Percentiles rank a stretch among this genome's conserved stretches.
Conservation (phyloP, 2,888 invertebrate genomes). For the Tetrapedia diversipes region DNA sequence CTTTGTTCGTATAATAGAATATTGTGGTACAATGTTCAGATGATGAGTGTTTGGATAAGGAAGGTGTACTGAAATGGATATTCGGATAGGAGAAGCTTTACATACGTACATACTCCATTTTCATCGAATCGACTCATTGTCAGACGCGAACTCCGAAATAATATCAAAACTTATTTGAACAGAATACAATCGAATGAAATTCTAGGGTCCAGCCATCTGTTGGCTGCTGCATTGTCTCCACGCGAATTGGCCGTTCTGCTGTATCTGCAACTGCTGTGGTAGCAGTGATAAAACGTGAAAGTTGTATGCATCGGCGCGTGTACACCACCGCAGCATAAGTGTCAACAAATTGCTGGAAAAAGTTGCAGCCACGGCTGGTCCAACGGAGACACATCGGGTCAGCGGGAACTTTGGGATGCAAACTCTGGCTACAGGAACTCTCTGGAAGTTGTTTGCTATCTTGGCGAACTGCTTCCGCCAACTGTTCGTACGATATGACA, state of each 20-base stretch:
- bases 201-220: slow-evolving; percentile 49
- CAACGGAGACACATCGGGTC: slow-evolving; percentile 30
- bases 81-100: too few relatives aligned
- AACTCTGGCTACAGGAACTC: slow-evolving; percentile 20
- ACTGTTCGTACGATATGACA: slow-evolving; percentile 18
- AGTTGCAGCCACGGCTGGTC: slow-evolving; percentile 49
- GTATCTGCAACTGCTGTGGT: slow-evolving; percentile 49
- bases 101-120: too few relatives aligned
- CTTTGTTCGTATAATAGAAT: too few relatives aligned
- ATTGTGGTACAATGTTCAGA: too few relatives aligned
- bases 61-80: too few relatives aligned
- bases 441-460: slow-evolving; percentile 31
- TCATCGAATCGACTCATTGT: slow-evolving; percentile 34
- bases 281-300: slow-evolving; percentile 64
- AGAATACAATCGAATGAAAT: slow-evolving; percentile 67
- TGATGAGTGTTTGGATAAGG: too few relatives aligned
- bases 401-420: slow-evolving; percentile 26
- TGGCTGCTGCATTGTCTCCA: slow-evolving; percentile 61
- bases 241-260: slow-evolving; percentile 59
- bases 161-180: slow-evolving; percentile 65
- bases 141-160: slow-evolving; percentile 39
- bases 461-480: slow-evolving; percentile 31
- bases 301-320: slow-evolving; percentile 55
- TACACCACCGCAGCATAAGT: slow-evolving; percentile 38
- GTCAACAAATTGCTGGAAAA: slow-evolving; percentile 72